Base-by-base conservation (phyloP, 1,140 invertebrate genomes). In the Metaphire vulgaris region DNA sequence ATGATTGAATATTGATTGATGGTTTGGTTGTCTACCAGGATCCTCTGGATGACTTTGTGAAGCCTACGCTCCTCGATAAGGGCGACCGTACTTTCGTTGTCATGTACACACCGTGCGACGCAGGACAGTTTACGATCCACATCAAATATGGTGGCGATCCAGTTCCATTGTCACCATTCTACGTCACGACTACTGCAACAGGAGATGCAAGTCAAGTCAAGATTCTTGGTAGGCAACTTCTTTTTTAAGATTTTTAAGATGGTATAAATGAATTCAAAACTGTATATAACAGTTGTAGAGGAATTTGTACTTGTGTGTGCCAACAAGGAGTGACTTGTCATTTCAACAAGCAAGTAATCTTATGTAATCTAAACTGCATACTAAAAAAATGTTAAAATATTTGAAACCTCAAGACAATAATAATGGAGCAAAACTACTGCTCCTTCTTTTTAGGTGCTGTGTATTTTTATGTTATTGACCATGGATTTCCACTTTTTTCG, bases 21-120 rank as follows among this genome's bases (percentile, higher is more conserved):
- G 21, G 6, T 56, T 6, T 56, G 41, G 41, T 56, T 6, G 41
- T 6, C 21, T 56, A 12, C 67, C n/a, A 92, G 91, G 90, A 91
- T 78, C 93, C 93, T 0, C 92, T 94, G 85, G 91, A 92, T 77
- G 89, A 89, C 74, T 89, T 90, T 1, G 87, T 93, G 67, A 89
- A 89, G 81, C 91, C 93, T 0, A 90, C 89, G 76, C 86, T 94
- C 12, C 88, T 89, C 76, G 91, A 93, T 80, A 89, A 92, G 73
- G 89, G 88, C 0, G 90, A 91, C 80, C 92, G 92, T 69, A 92
- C 91, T 14, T 93, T 90, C 83, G 91, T 90, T 78, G 92, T 92
- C 0, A 89, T 88, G 0, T 94, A 92, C 86, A 88, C 91, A 33
- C 92, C 92, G 2, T 92, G 94, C 79, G 92, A 94, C 79, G 92